Conservation (phyloP, 2,113 vertebrate genomes). For the Crotalus tigris region DNA sequence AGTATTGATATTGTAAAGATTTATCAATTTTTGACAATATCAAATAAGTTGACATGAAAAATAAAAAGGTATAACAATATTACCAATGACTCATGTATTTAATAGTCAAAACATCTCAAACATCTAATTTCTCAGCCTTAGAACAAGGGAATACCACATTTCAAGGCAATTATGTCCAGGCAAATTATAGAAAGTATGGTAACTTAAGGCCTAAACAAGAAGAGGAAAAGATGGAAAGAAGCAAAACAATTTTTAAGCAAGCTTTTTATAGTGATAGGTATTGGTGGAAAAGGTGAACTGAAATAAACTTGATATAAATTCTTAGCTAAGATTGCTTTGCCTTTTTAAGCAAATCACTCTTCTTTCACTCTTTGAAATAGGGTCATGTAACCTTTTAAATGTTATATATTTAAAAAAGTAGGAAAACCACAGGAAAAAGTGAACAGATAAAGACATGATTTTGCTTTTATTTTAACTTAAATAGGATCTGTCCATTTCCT, state of each 20-base stretch:
- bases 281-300: background rate
- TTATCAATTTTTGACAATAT: constrained; percentile 21
- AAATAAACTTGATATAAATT: background rate
- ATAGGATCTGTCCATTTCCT: background rate
- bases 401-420: background rate
- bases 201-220: background rate
- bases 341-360: background rate
- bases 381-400: background rate
- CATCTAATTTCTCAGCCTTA: background rate
- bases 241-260: background rate
- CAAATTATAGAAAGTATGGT: background rate
- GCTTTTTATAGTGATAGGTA: background rate
- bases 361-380: background rate
- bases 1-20: constrained; percentile 20
- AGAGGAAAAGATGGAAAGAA: background rate
- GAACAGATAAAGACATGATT: background rate
- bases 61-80: constrained; percentile 11
- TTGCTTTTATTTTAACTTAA: background rate
- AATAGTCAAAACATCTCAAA: background rate
- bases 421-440: background rate
- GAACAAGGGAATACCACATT: background rate
- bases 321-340: background rate
- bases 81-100: background rate
- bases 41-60: constrained; percentile 22
- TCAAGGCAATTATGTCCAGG: background rate